These are phyloP conservation scores for Gastracanthus pulcherrimus DNA, from an alignment of 2,888 invertebrate species.

Conservation along the genomic window DNA sequence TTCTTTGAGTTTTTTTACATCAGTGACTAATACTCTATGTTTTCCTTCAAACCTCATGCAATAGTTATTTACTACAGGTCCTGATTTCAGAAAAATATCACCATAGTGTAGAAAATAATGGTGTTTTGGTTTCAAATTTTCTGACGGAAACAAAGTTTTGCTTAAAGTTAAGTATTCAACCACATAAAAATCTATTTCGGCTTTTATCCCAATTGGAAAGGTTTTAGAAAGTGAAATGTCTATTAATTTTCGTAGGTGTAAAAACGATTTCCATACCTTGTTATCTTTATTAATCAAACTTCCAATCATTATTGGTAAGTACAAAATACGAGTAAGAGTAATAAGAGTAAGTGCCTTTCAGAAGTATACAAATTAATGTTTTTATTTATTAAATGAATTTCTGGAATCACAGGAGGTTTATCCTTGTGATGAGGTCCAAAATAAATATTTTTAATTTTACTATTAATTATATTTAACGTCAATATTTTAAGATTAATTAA, in stretches of 20 bases:
- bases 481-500: constrained; percentile 40
- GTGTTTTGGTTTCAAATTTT: constrained; percentile 53
- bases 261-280: constrained; percentile 54
- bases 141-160: constrained; percentile 43
- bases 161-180: constrained; percentile 36
- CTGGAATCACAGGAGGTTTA: constrained; percentile 52
- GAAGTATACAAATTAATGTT: constrained; percentile 55
- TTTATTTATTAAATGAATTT: constrained; percentile 43
- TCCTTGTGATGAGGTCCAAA: constrained; percentile 52
- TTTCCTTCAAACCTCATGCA: constrained; percentile 55
- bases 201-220: constrained; percentile 38
- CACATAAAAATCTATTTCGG: constrained; percentile 35
- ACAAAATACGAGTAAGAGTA: constrained; percentile 51
- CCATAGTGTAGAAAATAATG: constrained; percentile 55
- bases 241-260: constrained; percentile 44
- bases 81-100: constrained; percentile 40
- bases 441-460: constrained; percentile 54
- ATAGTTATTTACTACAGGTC: constrained; percentile 45
- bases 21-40: constrained; percentile 36
- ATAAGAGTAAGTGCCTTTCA: too few species aligned
- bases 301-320: constrained; percentile 57
- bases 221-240: constrained; percentile 53
- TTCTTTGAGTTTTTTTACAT: constrained; percentile 43
- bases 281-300: constrained; percentile 48
- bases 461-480: constrained; percentile 50